A percentile compares a stretch with the other conserved stretches of the same genome.
These are phyloP conservation scores for Phaenicophaeus curvirostris DNA, from an alignment of 2,797 vertebrate species.

Conservation along the genomic window DNA sequence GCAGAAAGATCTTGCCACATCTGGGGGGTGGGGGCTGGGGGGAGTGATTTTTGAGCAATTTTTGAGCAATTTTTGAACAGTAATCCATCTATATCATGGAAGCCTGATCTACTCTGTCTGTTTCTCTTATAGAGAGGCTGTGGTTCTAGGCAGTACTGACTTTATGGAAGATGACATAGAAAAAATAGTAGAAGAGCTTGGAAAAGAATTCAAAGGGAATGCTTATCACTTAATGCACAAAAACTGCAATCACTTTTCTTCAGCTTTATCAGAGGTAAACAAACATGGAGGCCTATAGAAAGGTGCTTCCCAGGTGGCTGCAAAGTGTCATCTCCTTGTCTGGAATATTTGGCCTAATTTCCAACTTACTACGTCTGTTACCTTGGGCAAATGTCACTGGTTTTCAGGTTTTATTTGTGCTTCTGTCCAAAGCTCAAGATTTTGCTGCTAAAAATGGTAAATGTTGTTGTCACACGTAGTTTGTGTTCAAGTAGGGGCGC, in stretches of 20 bases:
- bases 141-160: conserved; percentile 96
- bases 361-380: neutral
- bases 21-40: neutral
- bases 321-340: neutral
- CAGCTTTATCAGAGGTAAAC: conserved; percentile 92
- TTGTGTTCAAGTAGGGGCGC: neutral
- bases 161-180: conserved; percentile 97
- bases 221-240: conserved; percentile 99
- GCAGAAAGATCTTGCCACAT: neutral
- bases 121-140: conserved; percentile 87
- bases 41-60: neutral
- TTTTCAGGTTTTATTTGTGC: neutral
- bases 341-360: neutral
- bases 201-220: conserved; percentile 98
- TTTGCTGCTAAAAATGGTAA: neutral
- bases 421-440: neutral
- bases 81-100: neutral
- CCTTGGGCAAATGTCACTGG: neutral
- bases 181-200: conserved; percentile 96
- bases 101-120: neutral
- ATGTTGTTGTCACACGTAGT: neutral
- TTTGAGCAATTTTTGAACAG: neutral
- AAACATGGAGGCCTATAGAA: neutral
- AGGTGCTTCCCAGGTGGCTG: neutral
- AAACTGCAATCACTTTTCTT: conserved; percentile 99